Percentiles rank a stretch among this genome's conserved stretches.
These are phyloP conservation scores for Oceanodroma leucorhoa DNA, from an alignment of 2,797 vertebrate species.

Conservation along the genomic window DNA sequence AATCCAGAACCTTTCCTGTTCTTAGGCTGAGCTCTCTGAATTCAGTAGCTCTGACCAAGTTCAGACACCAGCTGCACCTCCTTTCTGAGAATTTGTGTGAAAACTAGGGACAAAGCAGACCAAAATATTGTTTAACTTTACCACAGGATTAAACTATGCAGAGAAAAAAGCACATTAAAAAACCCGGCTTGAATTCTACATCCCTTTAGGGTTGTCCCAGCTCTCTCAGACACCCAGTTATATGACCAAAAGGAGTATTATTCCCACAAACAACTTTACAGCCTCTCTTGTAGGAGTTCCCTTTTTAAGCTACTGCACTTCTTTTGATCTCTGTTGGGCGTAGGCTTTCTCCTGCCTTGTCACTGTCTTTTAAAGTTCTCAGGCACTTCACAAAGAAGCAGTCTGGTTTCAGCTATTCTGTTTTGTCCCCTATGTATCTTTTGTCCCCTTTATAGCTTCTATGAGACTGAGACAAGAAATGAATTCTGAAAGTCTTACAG, in stretches of 20 bases:
- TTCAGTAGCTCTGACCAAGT: not conserved
- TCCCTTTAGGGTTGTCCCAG: not conserved
- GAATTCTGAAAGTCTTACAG: not conserved
- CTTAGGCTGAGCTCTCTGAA: not conserved
- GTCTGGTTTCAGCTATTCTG: not conserved
- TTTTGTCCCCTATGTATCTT: not conserved
- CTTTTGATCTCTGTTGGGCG: slow-evolving; percentile 1
- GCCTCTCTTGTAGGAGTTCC: not conserved
- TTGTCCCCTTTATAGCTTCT: not conserved
- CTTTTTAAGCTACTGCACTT: not conserved
- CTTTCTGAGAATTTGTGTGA: slow-evolving; percentile 10
- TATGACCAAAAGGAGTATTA: not conserved
- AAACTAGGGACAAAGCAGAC: not conserved
- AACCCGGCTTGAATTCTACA: not conserved
- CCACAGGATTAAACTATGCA: slow-evolving; percentile 6
- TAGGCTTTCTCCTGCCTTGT: not conserved
- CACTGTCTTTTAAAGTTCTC: not conserved
- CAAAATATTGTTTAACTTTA: slow-evolving; percentile 17
- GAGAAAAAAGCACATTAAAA: not conserved
- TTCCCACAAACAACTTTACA: slow-evolving; percentile 24
- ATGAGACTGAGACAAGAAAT: not conserved
- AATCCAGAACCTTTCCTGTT: not conserved
- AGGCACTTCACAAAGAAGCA: not conserved
- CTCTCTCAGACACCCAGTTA: slow-evolving; percentile 10
- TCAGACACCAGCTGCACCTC: not conserved